A percentile compares a stretch with the other conserved stretches of the same genome.
Conservation (phyloP, 2,888 invertebrate genomes). For the Macrosoma leucophasiata region DNA sequence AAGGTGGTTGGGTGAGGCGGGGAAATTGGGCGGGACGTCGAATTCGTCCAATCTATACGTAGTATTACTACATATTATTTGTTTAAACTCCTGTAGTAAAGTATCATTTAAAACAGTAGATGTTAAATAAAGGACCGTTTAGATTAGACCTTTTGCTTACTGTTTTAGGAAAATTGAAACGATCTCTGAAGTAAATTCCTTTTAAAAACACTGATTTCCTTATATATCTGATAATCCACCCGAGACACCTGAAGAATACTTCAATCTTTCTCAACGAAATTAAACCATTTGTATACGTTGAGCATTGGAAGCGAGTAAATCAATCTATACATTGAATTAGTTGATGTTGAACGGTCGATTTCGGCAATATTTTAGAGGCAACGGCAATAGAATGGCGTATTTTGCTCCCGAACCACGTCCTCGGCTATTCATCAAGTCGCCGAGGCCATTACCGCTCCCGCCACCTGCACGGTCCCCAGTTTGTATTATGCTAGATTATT, state of each 20-base stretch:
- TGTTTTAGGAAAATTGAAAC: no score
- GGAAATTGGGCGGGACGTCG: no score
- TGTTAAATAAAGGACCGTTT: neutral
- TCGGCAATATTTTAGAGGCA: constrained; percentile 63
- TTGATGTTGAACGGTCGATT: constrained; percentile 65
- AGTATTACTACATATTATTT: constrained; percentile 39
- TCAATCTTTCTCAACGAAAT: constrained; percentile 51
- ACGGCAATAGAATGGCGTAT: constrained; percentile 56
- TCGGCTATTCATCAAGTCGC: constrained; percentile 66
- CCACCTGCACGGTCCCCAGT: constrained; percentile 62
- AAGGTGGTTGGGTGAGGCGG: no score
- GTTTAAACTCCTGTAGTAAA: constrained; percentile 12
- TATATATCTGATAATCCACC: no score
- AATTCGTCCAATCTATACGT: no score
- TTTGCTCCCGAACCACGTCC: constrained; percentile 63
- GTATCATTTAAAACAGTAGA: neutral
- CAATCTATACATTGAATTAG: constrained; percentile 69
- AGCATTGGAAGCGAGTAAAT: constrained; percentile 47
- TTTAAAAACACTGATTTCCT: no score
- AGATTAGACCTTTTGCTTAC: constrained; percentile 17
- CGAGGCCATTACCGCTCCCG: constrained; percentile 59
- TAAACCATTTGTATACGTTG: constrained; percentile 62
- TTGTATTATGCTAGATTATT: constrained; percentile 61
- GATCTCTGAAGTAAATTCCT: no score
- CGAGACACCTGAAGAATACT: constrained; percentile 29